Evolutionary conservation across 2,113 vertebrate species (phyloP), one percentile per base, ranked within the genome.

Genomic region (Speoplatyrhinus poulsoni): DNA sequence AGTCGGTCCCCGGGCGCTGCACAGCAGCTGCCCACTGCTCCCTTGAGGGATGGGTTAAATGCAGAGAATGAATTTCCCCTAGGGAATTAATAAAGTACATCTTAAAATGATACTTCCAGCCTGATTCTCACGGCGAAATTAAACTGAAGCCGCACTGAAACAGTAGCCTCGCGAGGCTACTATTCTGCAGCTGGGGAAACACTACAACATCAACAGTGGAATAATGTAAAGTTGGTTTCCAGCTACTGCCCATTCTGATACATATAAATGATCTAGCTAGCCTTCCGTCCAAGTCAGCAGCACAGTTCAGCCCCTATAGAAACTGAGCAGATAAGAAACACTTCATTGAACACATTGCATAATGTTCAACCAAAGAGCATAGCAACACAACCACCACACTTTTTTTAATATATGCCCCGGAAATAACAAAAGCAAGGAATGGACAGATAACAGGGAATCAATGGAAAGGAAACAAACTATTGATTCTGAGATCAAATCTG

Each of bases 341-440:
- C 69, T 61, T 72, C 73, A 87, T 77, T 76, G 65, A 62, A 76
- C 78, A 19, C n/a, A 63, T 84, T 80, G 73, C 55, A 62, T 60
- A 80, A 83, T 73, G 26, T 16, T 62, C 41, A 12, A 17, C 15
- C 0, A 11, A 60, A 63, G 58, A 36, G 46, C 49, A 70, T 26
- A 17, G 47, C 49, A 52, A 62, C 46, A 68, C 0, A 65, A 0
- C 0, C 12, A 69, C 64, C 16, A 19, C 5, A 26, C 52, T 57
- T 61, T 57, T 65, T 57, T 65, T 9, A 7, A 68, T 19, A 13
- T 46, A 46, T 15, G 53, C 65, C 1, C 3, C 54, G 72, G 10
- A n/a, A 11, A 55, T 55, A 17, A 55, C 54, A 55, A 55, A 10
- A 17, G n/a, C n/a, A 55, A 55, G 16, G 54, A 16, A n/a, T 17